Evolutionary conservation across 92 coral and sea anemone species (phyloP).

Genomic region (Palythoa grandis): DNA sequence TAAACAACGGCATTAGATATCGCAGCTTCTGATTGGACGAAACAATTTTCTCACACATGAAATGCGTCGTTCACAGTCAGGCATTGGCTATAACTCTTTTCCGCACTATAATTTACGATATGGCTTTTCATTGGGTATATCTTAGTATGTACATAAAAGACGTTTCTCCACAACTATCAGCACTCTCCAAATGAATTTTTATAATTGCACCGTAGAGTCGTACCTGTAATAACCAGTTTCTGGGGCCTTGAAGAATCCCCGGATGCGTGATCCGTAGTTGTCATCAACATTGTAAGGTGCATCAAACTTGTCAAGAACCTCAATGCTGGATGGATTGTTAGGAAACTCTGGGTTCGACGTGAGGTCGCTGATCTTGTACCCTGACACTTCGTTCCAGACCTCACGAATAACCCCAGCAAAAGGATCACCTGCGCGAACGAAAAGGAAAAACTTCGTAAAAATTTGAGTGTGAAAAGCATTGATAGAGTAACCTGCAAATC

Average conservation of each 20-base stretch:
- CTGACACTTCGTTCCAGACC: conserved; percentile 93
- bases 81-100: no score
- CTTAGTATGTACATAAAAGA: no score
- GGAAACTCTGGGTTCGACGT: conserved; percentile 99
- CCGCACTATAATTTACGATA: no score
- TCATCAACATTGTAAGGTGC: conserved; percentile 97
- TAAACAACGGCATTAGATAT: no score
- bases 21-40: no score
- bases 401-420: conserved; percentile 97
- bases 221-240: conserved; percentile 93
- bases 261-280: conserved; percentile 90
- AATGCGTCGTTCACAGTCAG: no score
- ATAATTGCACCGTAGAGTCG: not conserved
- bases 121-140: no score
- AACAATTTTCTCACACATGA: no score
- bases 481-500: not conserved
- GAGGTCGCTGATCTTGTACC: conserved; percentile 90
- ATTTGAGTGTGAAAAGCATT: not conserved
- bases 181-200: not conserved
- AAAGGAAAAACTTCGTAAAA: not conserved
- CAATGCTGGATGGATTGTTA: conserved; percentile 95
- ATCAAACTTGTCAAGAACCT: conserved; percentile 98
- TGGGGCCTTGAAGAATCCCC: conserved; percentile 97
- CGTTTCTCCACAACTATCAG: not conserved
- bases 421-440: conserved; percentile 75